phyloP scores from a whole-genome alignment of 2,888 invertebrate genomes.

The Cremastinae sp. region DNA sequence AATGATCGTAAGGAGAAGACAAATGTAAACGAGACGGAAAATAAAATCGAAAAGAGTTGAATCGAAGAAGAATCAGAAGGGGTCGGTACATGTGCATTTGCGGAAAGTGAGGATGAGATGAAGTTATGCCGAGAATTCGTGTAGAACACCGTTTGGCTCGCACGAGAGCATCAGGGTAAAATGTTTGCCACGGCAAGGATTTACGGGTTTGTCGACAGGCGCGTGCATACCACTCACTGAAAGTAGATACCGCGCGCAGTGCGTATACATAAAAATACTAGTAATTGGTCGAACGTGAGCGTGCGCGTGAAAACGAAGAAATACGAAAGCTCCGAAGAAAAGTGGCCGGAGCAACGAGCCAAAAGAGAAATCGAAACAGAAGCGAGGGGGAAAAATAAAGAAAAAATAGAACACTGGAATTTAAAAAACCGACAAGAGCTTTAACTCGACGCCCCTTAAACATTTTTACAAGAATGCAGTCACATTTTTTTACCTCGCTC shows the following conservation, averaged over 20 bases:
- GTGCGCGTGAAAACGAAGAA: slow-evolving; percentile 29
- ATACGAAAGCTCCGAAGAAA: slow-evolving; percentile 7
- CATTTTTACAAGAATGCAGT: too few relatives aligned
- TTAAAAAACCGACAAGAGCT: slow-evolving; percentile 39
- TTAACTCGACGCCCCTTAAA: slow-evolving; percentile 9
- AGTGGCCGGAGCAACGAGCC: neutral
- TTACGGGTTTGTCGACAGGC: slow-evolving; percentile 56
- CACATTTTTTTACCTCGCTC: too few relatives aligned
- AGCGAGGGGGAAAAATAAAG: neutral
- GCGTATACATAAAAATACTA: slow-evolving; percentile 33
- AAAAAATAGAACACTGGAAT: slow-evolving; percentile 26
- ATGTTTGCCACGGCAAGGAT: slow-evolving; percentile 57
- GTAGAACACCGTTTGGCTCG: slow-evolving; percentile 59
- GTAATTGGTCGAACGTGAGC: slow-evolving; percentile 40
- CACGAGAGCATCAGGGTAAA: slow-evolving; percentile 61
- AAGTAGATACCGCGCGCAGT: slow-evolving; percentile 12
- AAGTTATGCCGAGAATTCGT: slow-evolving; percentile 64
- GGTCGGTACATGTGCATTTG: slow-evolving; percentile 20
- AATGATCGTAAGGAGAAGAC: too few relatives aligned
- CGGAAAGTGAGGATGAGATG: slow-evolving; percentile 58
- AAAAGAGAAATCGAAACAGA: slow-evolving; percentile 15
- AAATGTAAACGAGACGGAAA: slow-evolving; percentile 32
- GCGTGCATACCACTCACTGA: slow-evolving; percentile 5
- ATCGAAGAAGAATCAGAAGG: slow-evolving; percentile 17
- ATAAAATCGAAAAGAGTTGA: slow-evolving; percentile 5